These are phyloP conservation scores for Phrynocephalus guinanensis DNA, from an alignment of 2,797 vertebrate species.

Conservation along the genomic window DNA sequence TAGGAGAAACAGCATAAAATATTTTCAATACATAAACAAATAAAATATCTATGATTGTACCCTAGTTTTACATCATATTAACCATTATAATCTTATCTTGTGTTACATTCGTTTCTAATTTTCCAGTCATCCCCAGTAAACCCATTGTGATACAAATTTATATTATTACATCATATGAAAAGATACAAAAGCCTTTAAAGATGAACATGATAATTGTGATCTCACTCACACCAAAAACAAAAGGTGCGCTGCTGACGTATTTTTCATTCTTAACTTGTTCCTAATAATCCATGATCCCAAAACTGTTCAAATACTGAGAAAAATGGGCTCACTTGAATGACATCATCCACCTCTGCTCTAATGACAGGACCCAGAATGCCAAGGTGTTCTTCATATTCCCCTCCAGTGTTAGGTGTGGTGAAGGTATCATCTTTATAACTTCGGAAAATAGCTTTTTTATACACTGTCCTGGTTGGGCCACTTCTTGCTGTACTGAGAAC, in stretches of 20 bases:
- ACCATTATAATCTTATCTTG: too few relatives aligned
- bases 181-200: neutral
- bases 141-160: too few relatives aligned
- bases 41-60: too few relatives aligned
- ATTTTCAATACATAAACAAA: too few relatives aligned
- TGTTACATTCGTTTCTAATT: too few relatives aligned
- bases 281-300: neutral
- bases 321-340: slow-evolving; percentile 84
- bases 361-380: slow-evolving; percentile 95
- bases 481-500: slow-evolving; percentile 64
- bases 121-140: too few relatives aligned
- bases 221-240: neutral
- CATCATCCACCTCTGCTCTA: slow-evolving; percentile 91
- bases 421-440: slow-evolving; percentile 89
- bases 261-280: neutral
- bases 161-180: neutral
- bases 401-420: slow-evolving; percentile 78
- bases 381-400: slow-evolving; percentile 90
- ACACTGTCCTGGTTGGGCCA: slow-evolving; percentile 76
- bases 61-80: too few relatives aligned
- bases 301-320: neutral
- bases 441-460: slow-evolving; percentile 90
- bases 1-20: too few relatives aligned
- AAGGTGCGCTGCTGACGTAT: neutral
- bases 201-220: neutral